Conservation (phyloP, 2,888 invertebrate genomes). For the Lasioglossum marginatum region DNA sequence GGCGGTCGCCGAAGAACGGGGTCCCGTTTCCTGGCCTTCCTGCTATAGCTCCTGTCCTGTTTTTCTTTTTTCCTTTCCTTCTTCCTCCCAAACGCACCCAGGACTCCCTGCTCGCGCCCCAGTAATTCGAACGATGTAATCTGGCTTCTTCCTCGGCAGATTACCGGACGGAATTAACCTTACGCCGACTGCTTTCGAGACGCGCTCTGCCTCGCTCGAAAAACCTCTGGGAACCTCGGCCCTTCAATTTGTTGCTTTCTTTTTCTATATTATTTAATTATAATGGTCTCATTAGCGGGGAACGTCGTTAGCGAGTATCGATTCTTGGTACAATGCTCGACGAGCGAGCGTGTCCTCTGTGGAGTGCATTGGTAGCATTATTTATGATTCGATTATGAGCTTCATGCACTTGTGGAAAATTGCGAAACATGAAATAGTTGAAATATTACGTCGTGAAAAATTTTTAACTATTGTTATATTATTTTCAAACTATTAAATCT, state of each 20-base stretch:
- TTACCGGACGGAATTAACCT: constrained; percentile 63
- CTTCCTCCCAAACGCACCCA: constrained; percentile 23
- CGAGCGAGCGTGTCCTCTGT: neutral
- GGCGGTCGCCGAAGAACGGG: constrained; percentile 36
- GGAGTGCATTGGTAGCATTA: neutral
- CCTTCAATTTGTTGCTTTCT: constrained; percentile 7
- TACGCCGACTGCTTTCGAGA: constrained; percentile 40
- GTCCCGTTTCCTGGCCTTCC: constrained; percentile 25
- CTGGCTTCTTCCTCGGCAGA: constrained; percentile 48
- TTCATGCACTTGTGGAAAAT: neutral
- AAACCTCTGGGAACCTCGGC: constrained; percentile 25
- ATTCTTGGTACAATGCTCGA: neutral
- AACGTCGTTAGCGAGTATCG: neutral
- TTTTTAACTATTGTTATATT: neutral
- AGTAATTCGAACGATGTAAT: constrained; percentile 63
- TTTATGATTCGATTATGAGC: neutral
- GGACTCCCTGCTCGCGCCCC: constrained; percentile 44
- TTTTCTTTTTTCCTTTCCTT: neutral
- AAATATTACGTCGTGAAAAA: neutral
- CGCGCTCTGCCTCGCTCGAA: neutral
- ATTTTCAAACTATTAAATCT: neutral
- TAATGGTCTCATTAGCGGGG: neutral
- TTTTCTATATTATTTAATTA: neutral
- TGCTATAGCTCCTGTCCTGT: constrained; percentile 11
- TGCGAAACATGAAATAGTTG: neutral